phyloP scores from a whole-genome alignment of 2,888 invertebrate species.

The Synergus laeviventris region DNA sequence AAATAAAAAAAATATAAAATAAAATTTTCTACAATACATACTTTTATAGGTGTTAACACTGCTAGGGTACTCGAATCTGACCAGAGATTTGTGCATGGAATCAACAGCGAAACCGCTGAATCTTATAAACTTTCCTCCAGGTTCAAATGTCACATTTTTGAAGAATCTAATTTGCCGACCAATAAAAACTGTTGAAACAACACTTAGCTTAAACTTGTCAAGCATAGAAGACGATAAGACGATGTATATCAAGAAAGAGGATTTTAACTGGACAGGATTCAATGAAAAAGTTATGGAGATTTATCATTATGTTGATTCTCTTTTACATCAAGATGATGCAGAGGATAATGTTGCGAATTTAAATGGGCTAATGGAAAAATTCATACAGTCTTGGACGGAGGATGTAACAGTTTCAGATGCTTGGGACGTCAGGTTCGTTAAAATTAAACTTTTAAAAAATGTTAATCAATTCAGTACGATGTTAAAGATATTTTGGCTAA shows the following conservation, averaged over 20 bases:
- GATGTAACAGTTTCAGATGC: conserved; percentile 58
- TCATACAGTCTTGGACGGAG: conserved; percentile 61
- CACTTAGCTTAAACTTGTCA: conserved; percentile 61
- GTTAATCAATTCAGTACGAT: too few relatives aligned
- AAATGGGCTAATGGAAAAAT: conserved; percentile 52
- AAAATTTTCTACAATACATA: too few relatives aligned
- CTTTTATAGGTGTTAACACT: conserved; percentile 63
- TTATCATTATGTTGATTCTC: conserved; percentile 65
- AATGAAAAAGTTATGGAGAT: conserved; percentile 64
- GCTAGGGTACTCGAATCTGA: conserved; percentile 67
- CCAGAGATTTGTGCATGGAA: conserved; percentile 61
- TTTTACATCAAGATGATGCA: conserved; percentile 60
- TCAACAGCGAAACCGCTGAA: conserved; percentile 54
- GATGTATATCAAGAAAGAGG: conserved; percentile 39
- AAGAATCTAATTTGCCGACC: conserved; percentile 66
- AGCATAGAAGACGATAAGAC: conserved; percentile 50
- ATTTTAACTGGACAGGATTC: conserved; percentile 68
- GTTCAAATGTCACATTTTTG: conserved; percentile 64
- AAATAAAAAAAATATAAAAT: too few relatives aligned
- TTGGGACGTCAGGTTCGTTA: conserved; percentile 65
- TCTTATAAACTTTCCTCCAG: conserved; percentile 65
- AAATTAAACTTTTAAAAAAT: background rate
- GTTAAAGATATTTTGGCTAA: background rate
- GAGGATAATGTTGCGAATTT: conserved; percentile 44
- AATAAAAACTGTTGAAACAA: conserved; percentile 59